Evolutionary conservation across 2,113 vertebrate genomes (phyloP).

Genomic region (Prionailurus bengalensis): DNA sequence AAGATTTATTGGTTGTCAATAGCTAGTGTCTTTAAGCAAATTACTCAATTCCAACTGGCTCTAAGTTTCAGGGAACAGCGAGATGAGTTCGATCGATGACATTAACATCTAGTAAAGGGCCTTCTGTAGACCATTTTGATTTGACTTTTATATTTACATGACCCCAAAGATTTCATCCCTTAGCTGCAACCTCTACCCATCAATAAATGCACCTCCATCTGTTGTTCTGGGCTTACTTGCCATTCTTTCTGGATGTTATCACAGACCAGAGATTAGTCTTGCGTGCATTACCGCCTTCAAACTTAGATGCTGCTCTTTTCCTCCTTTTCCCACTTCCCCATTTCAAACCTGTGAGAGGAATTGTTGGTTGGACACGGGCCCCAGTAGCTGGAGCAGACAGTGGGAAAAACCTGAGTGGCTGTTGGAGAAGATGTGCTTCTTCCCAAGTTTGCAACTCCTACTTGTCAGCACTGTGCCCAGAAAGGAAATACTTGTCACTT

Average conservation of each 20-base stretch:
- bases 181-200: not conserved
- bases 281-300: not conserved
- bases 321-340: not conserved
- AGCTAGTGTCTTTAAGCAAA: not conserved
- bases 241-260: not conserved
- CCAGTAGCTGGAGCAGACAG: not conserved
- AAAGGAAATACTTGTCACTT: not conserved
- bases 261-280: not conserved
- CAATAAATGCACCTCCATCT: not conserved
- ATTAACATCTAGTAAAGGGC: not conserved
- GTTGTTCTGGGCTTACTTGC: not conserved
- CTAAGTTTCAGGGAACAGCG: not conserved
- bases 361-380: not conserved
- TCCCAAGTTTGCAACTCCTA: not conserved
- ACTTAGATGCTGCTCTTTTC: not conserved
- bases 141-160: conserved; percentile 9
- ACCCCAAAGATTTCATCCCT: not conserved
- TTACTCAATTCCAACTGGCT: not conserved
- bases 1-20: not conserved
- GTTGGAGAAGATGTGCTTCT: not conserved
- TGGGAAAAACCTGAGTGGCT: rapidly evolving
- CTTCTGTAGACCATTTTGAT: not conserved
- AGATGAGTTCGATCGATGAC: not conserved
- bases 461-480: not conserved
- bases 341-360: not conserved